Evolutionary conservation across 2,797 vertebrate species (phyloP), one percentile per base, ranked within the genome.

Genomic region (Pseudotriccus pelzelni): DNA sequence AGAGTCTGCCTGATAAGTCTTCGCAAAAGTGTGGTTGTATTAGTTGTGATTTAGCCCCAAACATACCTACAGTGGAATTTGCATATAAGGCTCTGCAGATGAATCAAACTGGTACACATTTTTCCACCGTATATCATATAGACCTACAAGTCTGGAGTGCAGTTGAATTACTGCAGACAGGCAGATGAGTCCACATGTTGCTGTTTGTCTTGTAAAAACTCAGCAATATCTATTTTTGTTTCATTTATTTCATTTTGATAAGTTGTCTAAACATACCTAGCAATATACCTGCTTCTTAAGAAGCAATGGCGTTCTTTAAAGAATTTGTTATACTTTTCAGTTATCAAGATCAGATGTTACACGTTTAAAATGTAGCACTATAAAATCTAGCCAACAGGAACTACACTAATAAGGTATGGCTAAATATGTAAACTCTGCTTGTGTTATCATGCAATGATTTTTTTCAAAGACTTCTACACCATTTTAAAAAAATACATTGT

Each of bases 171-270:
- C 10, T 50, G 14, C 32, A 80, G 12, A 32, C 6, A 73, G 12
- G 19, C 10, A 27, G 1, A 1, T 62, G 25, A 55, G 0, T 39
- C 56, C 9, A 10, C 10, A 13, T 2, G 8, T 23, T 44, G 5
- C 14, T 68, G 8, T 60, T 59, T 70, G 6, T n/a, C 28, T 58
- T 63, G 21, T 63, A 73, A 68, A 21, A 1, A 11, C 21, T 25
- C 7, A 72, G 5, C 4, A 9, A 20, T 50, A 63, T 8, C 7
- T 83, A 3, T 25, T 62, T 84, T 52, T 52, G 2, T 6, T 52
- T 36, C 25, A 7, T 46, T 37, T 39, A 7, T 58, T 60, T 70
- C 1, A n/a, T 67, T 70, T 53, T 62, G 3, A 6, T 36, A 9
- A 39, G 1, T 47, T 67, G 3, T 36, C 12, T 62, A 58, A 91